Percentiles rank a stretch among this genome's conserved stretches.
phyloP scores from a whole-genome alignment of 2,797 vertebrate species.

The Melanotaenia parkinsoni region DNA sequence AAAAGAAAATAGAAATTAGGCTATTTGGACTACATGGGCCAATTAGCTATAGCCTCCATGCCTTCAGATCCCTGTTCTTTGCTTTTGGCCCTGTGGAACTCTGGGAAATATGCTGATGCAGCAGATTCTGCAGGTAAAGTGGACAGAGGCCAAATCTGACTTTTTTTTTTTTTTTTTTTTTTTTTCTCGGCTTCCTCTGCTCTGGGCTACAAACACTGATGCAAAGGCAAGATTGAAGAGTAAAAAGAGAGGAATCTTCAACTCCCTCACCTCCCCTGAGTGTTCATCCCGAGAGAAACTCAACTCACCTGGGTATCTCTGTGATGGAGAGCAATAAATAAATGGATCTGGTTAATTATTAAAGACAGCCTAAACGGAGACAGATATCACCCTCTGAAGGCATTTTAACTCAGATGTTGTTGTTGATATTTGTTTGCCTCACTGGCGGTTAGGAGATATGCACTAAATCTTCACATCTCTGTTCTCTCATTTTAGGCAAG shows the following conservation, averaged over 20 bases:
- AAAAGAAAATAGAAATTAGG: slow-evolving; percentile 48
- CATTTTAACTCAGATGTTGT: slow-evolving; percentile 64
- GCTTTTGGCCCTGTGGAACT: slow-evolving; percentile 62
- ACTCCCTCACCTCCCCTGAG: slow-evolving; percentile 62
- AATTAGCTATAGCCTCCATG: slow-evolving; percentile 51
- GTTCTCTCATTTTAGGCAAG: slow-evolving; percentile 29
- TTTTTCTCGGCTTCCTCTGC: slow-evolving; percentile 70
- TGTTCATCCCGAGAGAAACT: slow-evolving; percentile 68
- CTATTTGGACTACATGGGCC: slow-evolving; percentile 45
- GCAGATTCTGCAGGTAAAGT: slow-evolving; percentile 74
- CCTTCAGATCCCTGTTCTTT: slow-evolving; percentile 22
- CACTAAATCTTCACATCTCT: slow-evolving; percentile 20
- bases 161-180: slow-evolving; percentile 24
- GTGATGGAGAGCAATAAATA: slow-evolving; percentile 76
- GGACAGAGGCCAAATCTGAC: slow-evolving; percentile 76
- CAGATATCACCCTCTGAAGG: slow-evolving; percentile 73
- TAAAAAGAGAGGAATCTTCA: slow-evolving; percentile 64
- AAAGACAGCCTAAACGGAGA: slow-evolving; percentile 81
- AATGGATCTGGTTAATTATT: slow-evolving; percentile 81
- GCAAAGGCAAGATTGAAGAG: slow-evolving; percentile 52
- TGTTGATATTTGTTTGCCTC: slow-evolving; percentile 69
- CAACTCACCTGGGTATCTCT: slow-evolving; percentile 80
- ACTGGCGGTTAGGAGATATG: slow-evolving; percentile 52
- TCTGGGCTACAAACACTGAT: slow-evolving; percentile 76
- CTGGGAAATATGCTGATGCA: slow-evolving; percentile 74